These are phyloP conservation scores for Polydrusus tereticollis DNA, from an alignment of 2,888 invertebrate species.

Conservation along the genomic window DNA sequence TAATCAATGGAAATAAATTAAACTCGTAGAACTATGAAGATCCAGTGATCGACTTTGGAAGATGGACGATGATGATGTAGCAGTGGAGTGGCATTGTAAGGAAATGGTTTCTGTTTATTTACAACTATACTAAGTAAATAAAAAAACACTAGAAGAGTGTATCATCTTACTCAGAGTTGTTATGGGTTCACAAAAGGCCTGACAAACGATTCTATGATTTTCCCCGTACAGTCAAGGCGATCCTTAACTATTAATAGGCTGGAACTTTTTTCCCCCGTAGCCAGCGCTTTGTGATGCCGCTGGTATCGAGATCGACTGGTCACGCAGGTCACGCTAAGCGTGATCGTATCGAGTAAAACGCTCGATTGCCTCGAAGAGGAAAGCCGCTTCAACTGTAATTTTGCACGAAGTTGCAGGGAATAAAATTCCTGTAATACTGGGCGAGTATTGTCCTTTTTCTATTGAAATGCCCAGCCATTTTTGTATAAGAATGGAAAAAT, in stretches of 20 bases:
- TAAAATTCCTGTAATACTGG: background rate
- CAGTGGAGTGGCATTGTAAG: too few relatives aligned
- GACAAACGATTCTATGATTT: too few relatives aligned
- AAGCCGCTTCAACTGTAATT: slow-evolving; percentile 17
- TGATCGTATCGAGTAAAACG: slow-evolving; percentile 27
- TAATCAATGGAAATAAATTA: too few relatives aligned
- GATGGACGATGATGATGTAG: too few relatives aligned
- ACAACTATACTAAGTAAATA: too few relatives aligned
- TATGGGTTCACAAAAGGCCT: too few relatives aligned
- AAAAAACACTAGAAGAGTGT: too few relatives aligned
- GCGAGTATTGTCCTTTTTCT: background rate
- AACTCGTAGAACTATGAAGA: too few relatives aligned
- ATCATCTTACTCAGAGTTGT: too few relatives aligned
- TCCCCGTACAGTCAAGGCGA: background rate
- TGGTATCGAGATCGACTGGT: slow-evolving; percentile 28
- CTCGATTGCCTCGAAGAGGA: slow-evolving; percentile 15
- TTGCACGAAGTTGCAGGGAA: slow-evolving; percentile 9
- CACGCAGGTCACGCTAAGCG: slow-evolving; percentile 32
- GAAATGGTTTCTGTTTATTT: too few relatives aligned
- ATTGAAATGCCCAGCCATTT: background rate
- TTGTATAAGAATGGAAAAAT: background rate
- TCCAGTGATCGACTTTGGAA: too few relatives aligned
- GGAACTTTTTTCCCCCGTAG: slow-evolving; percentile 26
- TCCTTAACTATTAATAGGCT: slow-evolving; percentile 6
- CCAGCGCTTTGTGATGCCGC: slow-evolving; percentile 30